These are phyloP conservation scores for Bubo bubo DNA, from an alignment of 2,113 vertebrate genomes.

Conservation along the genomic window DNA sequence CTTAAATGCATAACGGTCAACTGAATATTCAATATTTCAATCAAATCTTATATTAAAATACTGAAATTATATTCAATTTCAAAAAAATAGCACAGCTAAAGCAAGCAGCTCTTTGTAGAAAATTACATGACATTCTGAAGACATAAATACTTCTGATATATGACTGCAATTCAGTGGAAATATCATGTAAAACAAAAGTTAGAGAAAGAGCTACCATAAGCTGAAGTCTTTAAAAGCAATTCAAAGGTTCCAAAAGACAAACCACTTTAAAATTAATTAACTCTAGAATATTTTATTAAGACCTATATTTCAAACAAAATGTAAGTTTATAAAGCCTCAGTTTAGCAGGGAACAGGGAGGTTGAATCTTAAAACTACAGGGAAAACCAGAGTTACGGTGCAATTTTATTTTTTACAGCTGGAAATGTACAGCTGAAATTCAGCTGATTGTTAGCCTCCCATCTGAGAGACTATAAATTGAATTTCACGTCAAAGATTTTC, in stretches of 20 bases:
- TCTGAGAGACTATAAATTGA: not conserved
- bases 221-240: not conserved
- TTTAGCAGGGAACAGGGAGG: not conserved
- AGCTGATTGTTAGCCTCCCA: not conserved
- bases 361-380: not conserved
- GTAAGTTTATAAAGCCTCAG: not conserved
- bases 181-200: not conserved
- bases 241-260: not conserved
- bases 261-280: not conserved
- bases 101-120: conserved; percentile 59
- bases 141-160: conserved; percentile 54
- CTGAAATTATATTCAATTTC: conserved; percentile 47
- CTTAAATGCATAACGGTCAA: conserved; percentile 32
- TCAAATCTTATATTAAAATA: not conserved
- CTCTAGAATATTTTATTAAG: not conserved
- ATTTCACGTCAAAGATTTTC: not conserved
- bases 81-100: conserved; percentile 62
- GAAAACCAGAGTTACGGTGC: not conserved
- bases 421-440: not conserved
- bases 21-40: conserved; percentile 7
- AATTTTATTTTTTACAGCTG: not conserved
- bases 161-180: conserved; percentile 27
- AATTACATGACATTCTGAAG: conserved; percentile 54
- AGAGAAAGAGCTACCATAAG: not conserved
- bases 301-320: not conserved